These are phyloP conservation scores for Bovichtus diacanthus DNA, from an alignment of 2,797 vertebrate genomes.

Conservation along the genomic window DNA sequence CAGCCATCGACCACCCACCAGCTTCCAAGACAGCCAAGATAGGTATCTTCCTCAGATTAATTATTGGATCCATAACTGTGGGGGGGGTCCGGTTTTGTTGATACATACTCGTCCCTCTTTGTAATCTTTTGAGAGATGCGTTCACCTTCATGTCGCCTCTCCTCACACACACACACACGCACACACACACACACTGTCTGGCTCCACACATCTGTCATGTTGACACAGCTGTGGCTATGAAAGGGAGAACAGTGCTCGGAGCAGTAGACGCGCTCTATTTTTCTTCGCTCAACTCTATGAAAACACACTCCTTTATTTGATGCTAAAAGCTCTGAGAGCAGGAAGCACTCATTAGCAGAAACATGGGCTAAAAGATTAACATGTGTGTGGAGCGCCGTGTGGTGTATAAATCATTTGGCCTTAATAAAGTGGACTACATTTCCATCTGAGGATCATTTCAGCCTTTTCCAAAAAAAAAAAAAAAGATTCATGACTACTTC, in stretches of 20 bases:
- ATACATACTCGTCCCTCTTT: constrained; percentile 37
- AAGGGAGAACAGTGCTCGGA: constrained; percentile 81
- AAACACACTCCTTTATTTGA: constrained; percentile 77
- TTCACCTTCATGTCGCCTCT: constrained; percentile 53
- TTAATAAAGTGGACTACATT: constrained; percentile 54
- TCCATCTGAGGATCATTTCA: constrained; percentile 65
- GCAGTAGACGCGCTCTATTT: constrained; percentile 75
- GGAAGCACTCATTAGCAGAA: constrained; percentile 76
- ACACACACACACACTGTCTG: constrained; percentile 57
- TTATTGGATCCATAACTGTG: constrained; percentile 32
- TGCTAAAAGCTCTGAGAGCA: constrained; percentile 73
- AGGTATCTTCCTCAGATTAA: constrained; percentile 34
- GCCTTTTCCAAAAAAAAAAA: constrained; percentile 33
- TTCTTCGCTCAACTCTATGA: constrained; percentile 75
- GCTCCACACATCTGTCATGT: constrained; percentile 81
- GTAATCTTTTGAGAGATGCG: constrained; percentile 45
- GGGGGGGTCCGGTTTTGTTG: constrained; percentile 37
- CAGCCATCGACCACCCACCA: constrained; percentile 23
- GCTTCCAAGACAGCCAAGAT: constrained; percentile 1
- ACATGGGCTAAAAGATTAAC: constrained; percentile 73
- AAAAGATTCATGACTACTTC: constrained; percentile 37
- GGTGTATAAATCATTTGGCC: constrained; percentile 73
- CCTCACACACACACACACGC: constrained; percentile 16
- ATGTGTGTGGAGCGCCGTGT: constrained; percentile 61
- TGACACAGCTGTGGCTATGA: constrained; percentile 88